Base-by-base conservation (phyloP, 2,888 invertebrate species). In the Heliconius erato region DNA sequence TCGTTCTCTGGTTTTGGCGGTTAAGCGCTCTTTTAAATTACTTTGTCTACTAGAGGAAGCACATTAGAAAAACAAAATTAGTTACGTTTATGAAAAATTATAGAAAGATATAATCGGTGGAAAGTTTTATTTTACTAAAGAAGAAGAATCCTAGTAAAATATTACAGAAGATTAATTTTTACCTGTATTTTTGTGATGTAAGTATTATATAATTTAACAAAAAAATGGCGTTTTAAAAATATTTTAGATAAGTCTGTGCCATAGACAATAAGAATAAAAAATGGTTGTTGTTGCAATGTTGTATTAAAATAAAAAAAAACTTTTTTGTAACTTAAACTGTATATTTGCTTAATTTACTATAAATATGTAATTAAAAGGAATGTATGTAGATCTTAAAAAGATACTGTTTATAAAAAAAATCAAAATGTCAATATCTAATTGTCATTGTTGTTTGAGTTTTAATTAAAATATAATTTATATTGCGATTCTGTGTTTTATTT, bases 391-490 rank as follows among this genome's bases (percentile, higher is more conserved):
- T 92, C 92, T 92, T 92, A 67, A 89, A 90, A 94, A 93, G 91
- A 89, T 92, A 89, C 90, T 90, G 88, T 89, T 88, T 89, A 83
- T 85, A 85, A 82, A 83, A 54, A 89, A 69, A 40, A 35, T 69
- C 69, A 35, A 88, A 89, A 90, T 80, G 76, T 81, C 44, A 14
- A 90, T 87, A 89, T 91, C 72, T 80, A 80, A 82, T 92, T 92
- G 93, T 92, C 93, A 93, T 94, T 94, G 94, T 94, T 94, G 91
- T 92, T 91, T 91, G 90, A 92, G 90, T 92, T 92, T 89, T 91
- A 90, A 92, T 90, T 92, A 93, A 93, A 93, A 92, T 92, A 92
- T 92, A 90, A 89, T 91, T 92, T 92, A 90, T 87, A 85, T 69
- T 40, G 67, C 68, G 44, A 83, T 71, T 59, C 7, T n/a, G 14